Evolutionary conservation across 2,113 vertebrate genomes (phyloP).

Genomic region (Neodontobutis hainanensis): DNA sequence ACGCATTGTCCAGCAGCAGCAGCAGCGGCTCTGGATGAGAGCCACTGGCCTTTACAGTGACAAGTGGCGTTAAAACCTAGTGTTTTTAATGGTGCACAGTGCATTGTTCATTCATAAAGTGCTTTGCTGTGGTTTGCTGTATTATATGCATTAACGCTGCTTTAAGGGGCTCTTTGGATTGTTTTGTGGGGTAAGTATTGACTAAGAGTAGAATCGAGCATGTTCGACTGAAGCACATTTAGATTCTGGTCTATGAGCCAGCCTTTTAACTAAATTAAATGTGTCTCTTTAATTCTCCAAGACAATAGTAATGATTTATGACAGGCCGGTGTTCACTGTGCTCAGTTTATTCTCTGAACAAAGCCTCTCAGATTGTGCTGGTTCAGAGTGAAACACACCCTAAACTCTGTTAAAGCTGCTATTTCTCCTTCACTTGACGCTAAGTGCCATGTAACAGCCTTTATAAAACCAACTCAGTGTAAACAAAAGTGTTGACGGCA

Average conservation of each 20-base stretch:
- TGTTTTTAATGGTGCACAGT: not conserved
- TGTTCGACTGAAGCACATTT: too few species aligned
- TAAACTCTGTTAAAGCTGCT: not conserved
- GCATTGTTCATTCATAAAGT: too few species aligned
- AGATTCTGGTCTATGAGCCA: too few species aligned
- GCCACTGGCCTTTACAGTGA: constrained; percentile 1
- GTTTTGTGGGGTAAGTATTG: too few species aligned
- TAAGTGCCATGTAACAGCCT: not conserved
- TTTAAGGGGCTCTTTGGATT: too few species aligned
- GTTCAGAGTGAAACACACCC: not conserved
- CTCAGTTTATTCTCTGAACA: not conserved
- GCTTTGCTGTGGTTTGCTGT: not conserved
- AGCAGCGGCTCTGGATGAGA: not conserved
- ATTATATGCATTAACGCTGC: too few species aligned
- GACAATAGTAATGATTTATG: constrained; percentile 10
- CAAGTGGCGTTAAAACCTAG: constrained; percentile 26
- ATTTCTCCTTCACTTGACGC: not conserved
- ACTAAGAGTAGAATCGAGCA: too few species aligned
- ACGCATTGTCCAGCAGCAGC: constrained; percentile 2
- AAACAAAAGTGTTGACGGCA: not conserved
- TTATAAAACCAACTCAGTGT: not conserved
- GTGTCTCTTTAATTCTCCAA: not conserved
- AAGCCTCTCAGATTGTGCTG: not conserved
- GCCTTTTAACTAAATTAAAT: too few species aligned
- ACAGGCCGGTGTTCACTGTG: not conserved